Percentiles rank a stretch among this genome's conserved stretches.
These are phyloP conservation scores for Onychostoma macrolepis DNA, from an alignment of 2,113 vertebrate genomes.

Conservation along the genomic window DNA sequence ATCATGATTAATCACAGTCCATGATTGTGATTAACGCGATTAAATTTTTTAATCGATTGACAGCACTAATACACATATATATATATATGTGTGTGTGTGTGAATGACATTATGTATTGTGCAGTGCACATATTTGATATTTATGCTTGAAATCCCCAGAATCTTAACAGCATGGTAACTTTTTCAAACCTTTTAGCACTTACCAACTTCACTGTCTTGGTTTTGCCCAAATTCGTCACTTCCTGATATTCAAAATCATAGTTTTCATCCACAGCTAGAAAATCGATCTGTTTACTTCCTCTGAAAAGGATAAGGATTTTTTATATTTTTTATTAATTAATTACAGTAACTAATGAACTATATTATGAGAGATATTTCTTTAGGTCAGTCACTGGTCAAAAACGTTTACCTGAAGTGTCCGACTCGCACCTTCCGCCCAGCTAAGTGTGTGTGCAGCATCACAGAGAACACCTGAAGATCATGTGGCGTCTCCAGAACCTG, in stretches of 20 bases:
- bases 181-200: background rate
- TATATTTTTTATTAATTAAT: too few relatives aligned
- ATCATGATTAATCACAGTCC: too few relatives aligned
- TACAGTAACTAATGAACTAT: too few relatives aligned
- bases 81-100: too few relatives aligned
- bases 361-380: too few relatives aligned
- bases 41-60: too few relatives aligned
- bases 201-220: constrained; percentile 72
- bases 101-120: too few relatives aligned
- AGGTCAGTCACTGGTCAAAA: background rate
- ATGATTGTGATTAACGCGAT: too few relatives aligned
- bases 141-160: background rate
- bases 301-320: too few relatives aligned
- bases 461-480: constrained; percentile 76
- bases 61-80: too few relatives aligned
- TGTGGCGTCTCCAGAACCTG: constrained; percentile 71
- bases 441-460: constrained; percentile 81
- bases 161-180: background rate
- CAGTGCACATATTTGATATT: background rate
- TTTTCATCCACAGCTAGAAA: constrained; percentile 75
- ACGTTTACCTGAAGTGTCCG: constrained; percentile 76
- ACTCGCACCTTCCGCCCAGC: constrained; percentile 77
- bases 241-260: constrained; percentile 81
- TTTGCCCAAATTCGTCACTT: constrained; percentile 67
- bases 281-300: constrained; percentile 76